phyloP scores from a whole-genome alignment of 2,797 vertebrate genomes.

The Ammospiza maritima region DNA sequence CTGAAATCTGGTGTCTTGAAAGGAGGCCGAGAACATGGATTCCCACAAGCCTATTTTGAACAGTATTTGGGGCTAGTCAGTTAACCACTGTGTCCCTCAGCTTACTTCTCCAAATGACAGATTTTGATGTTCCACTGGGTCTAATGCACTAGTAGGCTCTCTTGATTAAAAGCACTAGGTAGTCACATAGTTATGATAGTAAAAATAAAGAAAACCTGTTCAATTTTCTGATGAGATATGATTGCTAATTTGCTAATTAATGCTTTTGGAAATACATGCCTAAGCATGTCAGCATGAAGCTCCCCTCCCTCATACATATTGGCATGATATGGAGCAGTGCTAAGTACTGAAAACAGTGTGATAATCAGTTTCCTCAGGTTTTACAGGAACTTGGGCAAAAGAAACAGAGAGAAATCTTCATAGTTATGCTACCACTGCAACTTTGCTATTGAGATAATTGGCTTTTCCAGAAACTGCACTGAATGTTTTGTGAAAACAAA shows the following conservation, averaged over 20 bases:
- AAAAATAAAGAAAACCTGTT: conserved; percentile 11
- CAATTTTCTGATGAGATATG: background rate
- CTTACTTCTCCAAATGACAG: background rate
- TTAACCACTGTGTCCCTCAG: background rate
- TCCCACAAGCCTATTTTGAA: background rate
- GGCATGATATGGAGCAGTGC: background rate
- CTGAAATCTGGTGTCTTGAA: background rate
- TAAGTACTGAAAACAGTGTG: background rate
- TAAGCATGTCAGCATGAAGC: background rate
- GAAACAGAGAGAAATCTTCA: conserved; percentile 3
- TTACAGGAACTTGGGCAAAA: background rate
- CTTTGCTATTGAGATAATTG: conserved; percentile 22
- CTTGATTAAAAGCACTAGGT: background rate
- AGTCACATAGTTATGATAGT: background rate
- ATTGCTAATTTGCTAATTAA: conserved; percentile 33
- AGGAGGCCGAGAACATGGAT: background rate
- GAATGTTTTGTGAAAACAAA: conserved; percentile 48
- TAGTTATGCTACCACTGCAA: background rate
- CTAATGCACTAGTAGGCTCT: background rate
- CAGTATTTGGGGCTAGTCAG: background rate
- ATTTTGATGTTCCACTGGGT: background rate
- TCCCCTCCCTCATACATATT: background rate
- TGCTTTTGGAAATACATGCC: conserved; percentile 31
- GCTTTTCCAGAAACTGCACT: background rate
- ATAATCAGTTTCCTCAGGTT: background rate